Evolutionary conservation across 2,113 vertebrate species (phyloP), one percentile per base, ranked within the genome.

Genomic region (Orthochromis malagaraziensis): DNA sequence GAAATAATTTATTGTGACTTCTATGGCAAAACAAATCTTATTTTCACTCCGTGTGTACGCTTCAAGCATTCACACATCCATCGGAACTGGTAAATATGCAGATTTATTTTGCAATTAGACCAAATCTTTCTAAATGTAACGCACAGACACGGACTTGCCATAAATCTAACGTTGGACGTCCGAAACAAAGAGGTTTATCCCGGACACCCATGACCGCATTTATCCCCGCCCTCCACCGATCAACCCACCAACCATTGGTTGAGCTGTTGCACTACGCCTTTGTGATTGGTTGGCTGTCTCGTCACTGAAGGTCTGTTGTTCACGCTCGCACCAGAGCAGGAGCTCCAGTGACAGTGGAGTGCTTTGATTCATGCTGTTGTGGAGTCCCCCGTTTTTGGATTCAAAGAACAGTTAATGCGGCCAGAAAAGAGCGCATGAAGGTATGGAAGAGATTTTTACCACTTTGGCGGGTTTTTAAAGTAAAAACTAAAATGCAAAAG

Each of bases 141-240:
- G 42, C 45, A 5, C 70, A 45, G 9, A 7, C 24, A 68, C 68
- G 4, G 5, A 68, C 11, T 21, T 53, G 16, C 5, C 45, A 82
- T 26, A 51, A 79, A 90, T 87, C 73, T 57, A 83, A 42, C 79
- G 38, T 91, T 92, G 90, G 87, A 94, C 92, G 92, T 93, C 92
- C 92, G 45, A 94, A 92, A 96, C 95, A 96, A 96, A 96, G 95
- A 93, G 93, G 90, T 90, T 95, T 94, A 92, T 79, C 89, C 88
- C 73, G 70, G 70, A 57, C 33, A 65, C 11, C 19, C 7, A 65
- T 85, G 35, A 58, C 83, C 83, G 90, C 93, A 83, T 13, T 14
- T 42, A 7, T 29, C 54, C 9, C 89, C 89, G 70, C 91, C 95
- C 86, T 75, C 38, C 13, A 8, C 11, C 19, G 14, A 33, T 24